Evolutionary conservation across 2,888 invertebrate genomes (phyloP).

Genomic region (Cremastinae sp.): DNA sequence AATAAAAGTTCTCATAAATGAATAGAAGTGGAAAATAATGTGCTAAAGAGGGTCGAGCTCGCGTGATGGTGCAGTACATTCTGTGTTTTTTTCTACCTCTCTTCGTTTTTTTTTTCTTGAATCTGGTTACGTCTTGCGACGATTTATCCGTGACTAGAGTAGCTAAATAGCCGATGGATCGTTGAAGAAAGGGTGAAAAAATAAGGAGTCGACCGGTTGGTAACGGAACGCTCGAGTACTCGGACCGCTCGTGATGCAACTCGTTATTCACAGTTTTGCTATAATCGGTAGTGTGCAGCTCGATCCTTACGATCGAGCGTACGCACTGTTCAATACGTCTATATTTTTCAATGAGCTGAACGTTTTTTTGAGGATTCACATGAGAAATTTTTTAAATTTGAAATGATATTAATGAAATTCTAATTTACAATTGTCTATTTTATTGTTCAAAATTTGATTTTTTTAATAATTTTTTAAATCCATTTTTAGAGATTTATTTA

Average conservation of each 20-base stretch:
- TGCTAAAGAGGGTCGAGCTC: constrained; percentile 28
- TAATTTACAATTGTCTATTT: no score
- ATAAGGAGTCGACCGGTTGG: constrained; percentile 57
- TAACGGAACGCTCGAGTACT: constrained; percentile 35
- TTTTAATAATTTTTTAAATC: no score
- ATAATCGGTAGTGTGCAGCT: constrained; percentile 50
- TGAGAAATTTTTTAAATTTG: no score
- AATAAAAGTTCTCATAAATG: constrained; percentile 10
- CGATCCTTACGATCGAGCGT: constrained; percentile 7
- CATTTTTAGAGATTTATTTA: no score
- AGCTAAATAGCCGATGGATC: constrained; percentile 39
- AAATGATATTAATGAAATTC: no score
- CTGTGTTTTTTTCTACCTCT: constrained; percentile 12
- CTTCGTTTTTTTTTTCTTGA: constrained; percentile 7
- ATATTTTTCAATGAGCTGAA: no score
- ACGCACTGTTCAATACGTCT: constrained; percentile 21
- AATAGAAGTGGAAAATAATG: constrained; percentile 19
- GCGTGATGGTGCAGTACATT: constrained; percentile 44
- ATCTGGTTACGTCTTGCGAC: constrained; percentile 49
- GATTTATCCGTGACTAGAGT: constrained; percentile 57
- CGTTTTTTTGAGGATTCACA: no score
- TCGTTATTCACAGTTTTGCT: constrained; percentile 30
- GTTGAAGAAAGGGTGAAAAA: constrained; percentile 40
- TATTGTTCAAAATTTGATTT: no score
- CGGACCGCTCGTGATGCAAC: constrained; percentile 52